Percentiles rank a stretch among this genome's conserved stretches.
These are phyloP conservation scores for Neomonachus schauinslandi DNA, from an alignment of 2,113 vertebrate species.

Conservation along the genomic window DNA sequence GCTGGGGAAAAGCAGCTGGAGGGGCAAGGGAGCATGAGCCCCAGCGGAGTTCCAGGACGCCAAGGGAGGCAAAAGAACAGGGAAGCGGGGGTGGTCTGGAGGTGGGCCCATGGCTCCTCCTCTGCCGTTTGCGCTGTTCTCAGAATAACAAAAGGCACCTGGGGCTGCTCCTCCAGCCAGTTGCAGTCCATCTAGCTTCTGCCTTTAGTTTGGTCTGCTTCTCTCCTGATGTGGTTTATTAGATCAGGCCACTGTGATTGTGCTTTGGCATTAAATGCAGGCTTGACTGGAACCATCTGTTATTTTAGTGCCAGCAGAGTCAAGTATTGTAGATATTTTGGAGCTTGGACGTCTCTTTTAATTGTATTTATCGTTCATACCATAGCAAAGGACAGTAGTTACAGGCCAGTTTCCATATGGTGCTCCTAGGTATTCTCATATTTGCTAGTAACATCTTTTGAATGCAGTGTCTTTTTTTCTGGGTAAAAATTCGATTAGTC, in stretches of 20 bases:
- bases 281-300: background rate
- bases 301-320: background rate
- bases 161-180: background rate
- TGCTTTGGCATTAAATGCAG: background rate
- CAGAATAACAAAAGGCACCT: background rate
- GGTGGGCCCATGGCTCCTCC: background rate
- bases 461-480: background rate
- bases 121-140: background rate
- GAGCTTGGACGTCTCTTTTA: background rate
- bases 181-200: background rate
- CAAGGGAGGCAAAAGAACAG: no score
- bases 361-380: background rate
- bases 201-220: background rate
- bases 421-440: background rate
- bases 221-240: background rate
- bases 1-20: background rate
- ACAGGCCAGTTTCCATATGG: background rate
- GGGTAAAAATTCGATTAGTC: background rate
- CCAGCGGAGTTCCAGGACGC: background rate
- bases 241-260: fast-evolving
- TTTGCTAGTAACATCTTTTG: background rate
- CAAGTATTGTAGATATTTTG: background rate
- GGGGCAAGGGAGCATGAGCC: background rate
- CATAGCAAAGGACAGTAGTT: background rate
- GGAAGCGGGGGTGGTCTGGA: background rate